These are phyloP conservation scores for Dolichoris vasculosae DNA, from an alignment of 1,140 invertebrate genomes.

Conservation along the genomic window DNA sequence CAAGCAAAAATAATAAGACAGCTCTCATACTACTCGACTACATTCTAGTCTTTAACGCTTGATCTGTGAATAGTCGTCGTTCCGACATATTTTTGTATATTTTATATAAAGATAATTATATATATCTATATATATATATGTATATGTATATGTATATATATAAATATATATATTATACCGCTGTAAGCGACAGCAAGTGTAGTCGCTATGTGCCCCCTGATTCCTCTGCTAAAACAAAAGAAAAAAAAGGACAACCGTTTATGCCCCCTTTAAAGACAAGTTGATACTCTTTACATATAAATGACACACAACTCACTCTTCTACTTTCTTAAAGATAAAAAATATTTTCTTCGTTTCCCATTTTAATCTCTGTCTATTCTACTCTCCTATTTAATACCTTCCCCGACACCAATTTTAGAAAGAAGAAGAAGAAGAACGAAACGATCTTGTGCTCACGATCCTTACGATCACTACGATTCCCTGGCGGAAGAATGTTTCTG, in stretches of 20 bases:
- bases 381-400: background rate
- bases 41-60: constrained; percentile 62
- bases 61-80: constrained; percentile 73
- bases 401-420: constrained; percentile 16
- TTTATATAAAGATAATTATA: constrained; percentile 72
- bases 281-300: constrained; percentile 40
- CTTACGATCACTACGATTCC: constrained; percentile 34
- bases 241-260: constrained; percentile 32
- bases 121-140: constrained; percentile 31
- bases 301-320: constrained; percentile 29
- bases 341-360: constrained; percentile 15
- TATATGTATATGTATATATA: background rate
- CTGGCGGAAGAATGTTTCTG: constrained; percentile 42
- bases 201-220: constrained; percentile 42
- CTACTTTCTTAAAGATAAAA: constrained; percentile 20
- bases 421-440: constrained; percentile 39
- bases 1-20: constrained; percentile 57
- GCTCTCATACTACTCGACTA: constrained; percentile 54
- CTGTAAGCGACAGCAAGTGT: constrained; percentile 59
- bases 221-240: constrained; percentile 23
- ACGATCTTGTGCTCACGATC: constrained; percentile 28
- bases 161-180: constrained; percentile 49
- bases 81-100: constrained; percentile 75
- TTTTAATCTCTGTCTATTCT: constrained; percentile 34
- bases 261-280: constrained; percentile 11